Evolutionary conservation across 2,888 invertebrate species (phyloP).

Genomic region (Lycophotia porphyrea): DNA sequence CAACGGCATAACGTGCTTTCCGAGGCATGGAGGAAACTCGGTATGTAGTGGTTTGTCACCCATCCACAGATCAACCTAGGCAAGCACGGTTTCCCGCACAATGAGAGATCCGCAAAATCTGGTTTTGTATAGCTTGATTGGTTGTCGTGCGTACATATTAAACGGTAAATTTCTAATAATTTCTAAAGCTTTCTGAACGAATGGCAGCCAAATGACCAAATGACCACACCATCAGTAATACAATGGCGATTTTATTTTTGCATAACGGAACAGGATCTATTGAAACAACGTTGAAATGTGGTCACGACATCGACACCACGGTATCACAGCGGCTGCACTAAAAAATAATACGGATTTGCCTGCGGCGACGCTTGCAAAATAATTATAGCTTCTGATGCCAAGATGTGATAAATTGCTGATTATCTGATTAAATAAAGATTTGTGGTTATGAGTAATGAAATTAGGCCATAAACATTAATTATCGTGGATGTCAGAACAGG

Average conservation of each 20-base stretch:
- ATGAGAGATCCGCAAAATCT: too few species aligned
- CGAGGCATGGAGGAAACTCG: too few species aligned
- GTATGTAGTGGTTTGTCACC: too few species aligned
- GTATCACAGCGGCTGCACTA: constrained; percentile 18
- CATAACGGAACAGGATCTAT: constrained; percentile 67
- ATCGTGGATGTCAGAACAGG: constrained; percentile 9
- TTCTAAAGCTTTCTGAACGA: background rate
- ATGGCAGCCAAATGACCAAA: background rate
- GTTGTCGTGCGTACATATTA: too few species aligned
- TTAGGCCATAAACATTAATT: constrained; percentile 25
- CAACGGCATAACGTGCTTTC: too few species aligned
- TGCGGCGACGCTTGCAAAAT: constrained; percentile 34
- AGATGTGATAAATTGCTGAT: constrained; percentile 40
- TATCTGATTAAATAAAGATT: constrained; percentile 33
- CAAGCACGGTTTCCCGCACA: too few species aligned
- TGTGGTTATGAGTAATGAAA: constrained; percentile 21
- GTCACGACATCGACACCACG: constrained; percentile 37
- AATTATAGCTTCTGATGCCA: constrained; percentile 39
- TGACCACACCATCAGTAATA: constrained; percentile 21
- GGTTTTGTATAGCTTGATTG: too few species aligned
- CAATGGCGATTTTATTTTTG: constrained; percentile 44
- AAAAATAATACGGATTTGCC: constrained; percentile 48
- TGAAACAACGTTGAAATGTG: constrained; percentile 49
- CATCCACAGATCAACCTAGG: too few species aligned
- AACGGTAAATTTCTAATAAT: background rate